These are phyloP conservation scores for Keiferia lycopersicella DNA, from an alignment of 2,888 invertebrate genomes.

Conservation along the genomic window DNA sequence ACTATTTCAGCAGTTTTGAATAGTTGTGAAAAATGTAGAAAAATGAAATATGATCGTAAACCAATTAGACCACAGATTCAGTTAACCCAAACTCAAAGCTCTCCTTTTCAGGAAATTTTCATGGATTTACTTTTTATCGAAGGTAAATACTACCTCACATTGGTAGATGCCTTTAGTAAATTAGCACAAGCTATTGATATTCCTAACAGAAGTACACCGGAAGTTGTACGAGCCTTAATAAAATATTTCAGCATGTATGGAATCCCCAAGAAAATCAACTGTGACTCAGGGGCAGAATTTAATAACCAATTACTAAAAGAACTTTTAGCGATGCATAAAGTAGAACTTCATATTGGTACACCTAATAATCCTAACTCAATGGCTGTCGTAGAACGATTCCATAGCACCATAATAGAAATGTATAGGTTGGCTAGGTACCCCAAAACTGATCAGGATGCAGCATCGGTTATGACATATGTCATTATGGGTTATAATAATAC, in stretches of 20 bases:
- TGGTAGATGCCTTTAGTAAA: constrained; percentile 41
- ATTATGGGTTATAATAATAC: too few species aligned
- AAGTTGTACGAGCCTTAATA: constrained; percentile 35
- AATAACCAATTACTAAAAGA: too few species aligned
- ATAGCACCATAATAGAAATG: constrained; percentile 36
- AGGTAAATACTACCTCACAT: constrained; percentile 30
- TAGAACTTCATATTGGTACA: too few species aligned
- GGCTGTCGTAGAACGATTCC: background rate
- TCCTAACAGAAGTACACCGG: constrained; percentile 35
- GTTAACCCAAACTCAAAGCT: constrained; percentile 8
- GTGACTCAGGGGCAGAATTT: too few species aligned
- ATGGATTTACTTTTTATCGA: constrained; percentile 36
- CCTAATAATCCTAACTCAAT: too few species aligned
- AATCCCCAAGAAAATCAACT: too few species aligned
- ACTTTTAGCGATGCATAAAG: too few species aligned
- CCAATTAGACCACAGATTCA: too few species aligned
- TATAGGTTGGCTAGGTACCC: constrained; percentile 41
- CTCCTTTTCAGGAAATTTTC: constrained; percentile 40
- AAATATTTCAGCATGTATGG: constrained; percentile 4
- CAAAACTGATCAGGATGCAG: constrained; percentile 33
- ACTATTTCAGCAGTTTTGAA: constrained; percentile 30
- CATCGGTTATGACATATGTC: constrained; percentile 40
- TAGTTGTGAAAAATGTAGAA: background rate
- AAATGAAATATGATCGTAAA: too few species aligned
- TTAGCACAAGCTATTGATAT: constrained; percentile 40